Percentiles rank a stretch among this genome's conserved stretches.
phyloP scores from a whole-genome alignment of 2,888 invertebrate species.

The Drosophila nigricruria region DNA sequence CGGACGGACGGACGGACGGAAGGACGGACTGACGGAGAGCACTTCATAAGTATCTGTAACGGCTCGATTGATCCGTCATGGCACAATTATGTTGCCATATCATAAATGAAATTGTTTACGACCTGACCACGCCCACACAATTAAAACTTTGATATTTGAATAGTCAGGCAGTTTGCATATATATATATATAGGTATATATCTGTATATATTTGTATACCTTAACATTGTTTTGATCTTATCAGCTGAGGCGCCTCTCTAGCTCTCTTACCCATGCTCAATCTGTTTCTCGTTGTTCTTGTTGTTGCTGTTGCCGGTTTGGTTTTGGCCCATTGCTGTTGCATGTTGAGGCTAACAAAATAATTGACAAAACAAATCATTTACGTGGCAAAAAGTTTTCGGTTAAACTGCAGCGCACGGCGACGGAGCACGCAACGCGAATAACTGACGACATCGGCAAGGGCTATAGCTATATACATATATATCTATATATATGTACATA shows the following conservation, averaged over 20 bases:
- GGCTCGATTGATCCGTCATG: conserved; percentile 25
- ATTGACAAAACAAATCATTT: conserved; percentile 82
- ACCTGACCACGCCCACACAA: conserved; percentile 67
- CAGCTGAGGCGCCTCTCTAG: conserved; percentile 43
- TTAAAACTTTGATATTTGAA: conserved; percentile 47
- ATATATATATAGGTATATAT: conserved; percentile 32
- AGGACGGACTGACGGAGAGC: background rate
- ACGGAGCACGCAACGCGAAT: conserved; percentile 72
- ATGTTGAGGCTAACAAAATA: conserved; percentile 78
- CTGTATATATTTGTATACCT: conserved; percentile 24
- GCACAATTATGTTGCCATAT: conserved; percentile 40
- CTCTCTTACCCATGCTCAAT: background rate
- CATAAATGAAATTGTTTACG: conserved; percentile 57
- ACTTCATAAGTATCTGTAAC: conserved; percentile 25
- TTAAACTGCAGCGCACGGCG: conserved; percentile 71
- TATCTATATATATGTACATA: conserved; percentile 66
- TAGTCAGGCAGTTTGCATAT: conserved; percentile 29
- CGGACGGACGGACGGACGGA: background rate
- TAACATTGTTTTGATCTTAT: conserved; percentile 77
- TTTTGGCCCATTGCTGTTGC: conserved; percentile 53
- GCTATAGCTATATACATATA: conserved; percentile 60
- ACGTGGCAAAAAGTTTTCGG: conserved; percentile 74
- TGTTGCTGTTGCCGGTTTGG: background rate
- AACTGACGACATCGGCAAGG: conserved; percentile 62
- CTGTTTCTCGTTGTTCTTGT: conserved; percentile 4